phyloP scores from a whole-genome alignment of 2,113 vertebrate genomes.

The Felis chaus region DNA sequence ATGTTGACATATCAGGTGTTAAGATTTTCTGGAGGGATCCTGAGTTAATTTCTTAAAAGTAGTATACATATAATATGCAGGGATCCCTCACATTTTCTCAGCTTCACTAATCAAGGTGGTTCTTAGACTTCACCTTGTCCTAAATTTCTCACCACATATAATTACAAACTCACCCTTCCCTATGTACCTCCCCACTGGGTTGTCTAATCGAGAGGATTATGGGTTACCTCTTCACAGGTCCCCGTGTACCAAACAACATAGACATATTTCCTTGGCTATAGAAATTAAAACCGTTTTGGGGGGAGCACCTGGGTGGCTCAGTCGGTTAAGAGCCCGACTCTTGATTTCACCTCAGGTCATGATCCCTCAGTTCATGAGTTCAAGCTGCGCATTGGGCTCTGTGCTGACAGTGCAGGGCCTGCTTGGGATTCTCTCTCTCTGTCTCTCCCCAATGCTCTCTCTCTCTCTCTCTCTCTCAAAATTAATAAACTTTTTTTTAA shows the following conservation, averaged over 20 bases:
- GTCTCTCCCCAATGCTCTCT: too few species aligned
- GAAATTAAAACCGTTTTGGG: conserved; percentile 7
- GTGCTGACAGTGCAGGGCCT: too few species aligned
- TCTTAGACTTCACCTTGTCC: neutral
- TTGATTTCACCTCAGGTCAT: too few species aligned
- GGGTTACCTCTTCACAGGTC: neutral
- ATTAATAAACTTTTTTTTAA: too few species aligned
- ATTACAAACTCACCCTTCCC: neutral
- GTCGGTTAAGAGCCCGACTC: too few species aligned
- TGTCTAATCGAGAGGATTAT: neutral
- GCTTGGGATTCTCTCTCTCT: too few species aligned
- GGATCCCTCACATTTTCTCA: neutral
- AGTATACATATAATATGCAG: neutral
- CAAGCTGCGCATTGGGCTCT: too few species aligned
- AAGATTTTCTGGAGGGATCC: neutral
- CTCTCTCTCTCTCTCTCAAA: too few species aligned
- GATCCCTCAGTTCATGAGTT: too few species aligned
- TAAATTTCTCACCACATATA: neutral
- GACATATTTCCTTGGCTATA: neutral
- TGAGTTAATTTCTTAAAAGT: conserved; percentile 14
- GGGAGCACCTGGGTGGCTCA: too few species aligned
- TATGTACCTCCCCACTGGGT: neutral
- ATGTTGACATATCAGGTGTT: neutral
- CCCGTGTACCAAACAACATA: neutral
- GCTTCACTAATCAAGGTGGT: neutral